phyloP scores from a whole-genome alignment of 1,140 invertebrate species.

The Orussus abietinus region DNA sequence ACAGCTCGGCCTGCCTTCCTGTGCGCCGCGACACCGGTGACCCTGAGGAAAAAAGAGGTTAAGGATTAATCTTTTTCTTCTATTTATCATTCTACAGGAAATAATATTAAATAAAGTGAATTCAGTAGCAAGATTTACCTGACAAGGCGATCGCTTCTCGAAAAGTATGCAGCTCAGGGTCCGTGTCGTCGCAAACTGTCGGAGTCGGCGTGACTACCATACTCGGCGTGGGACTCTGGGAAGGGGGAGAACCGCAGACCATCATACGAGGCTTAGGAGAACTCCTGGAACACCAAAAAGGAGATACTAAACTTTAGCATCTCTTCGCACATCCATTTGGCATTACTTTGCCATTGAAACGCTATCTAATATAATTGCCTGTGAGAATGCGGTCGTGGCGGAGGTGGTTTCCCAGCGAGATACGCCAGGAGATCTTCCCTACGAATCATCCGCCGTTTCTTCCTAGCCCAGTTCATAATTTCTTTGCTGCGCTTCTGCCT shows the following conservation, averaged over 20 bases:
- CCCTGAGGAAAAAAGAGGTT: conserved; percentile 25
- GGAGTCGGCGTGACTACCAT: conserved; percentile 47
- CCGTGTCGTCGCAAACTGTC: conserved; percentile 49
- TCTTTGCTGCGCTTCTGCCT: conserved; percentile 72
- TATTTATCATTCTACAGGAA: too few relatives aligned
- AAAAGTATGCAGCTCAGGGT: conserved; percentile 68
- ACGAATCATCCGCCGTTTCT: conserved; percentile 68
- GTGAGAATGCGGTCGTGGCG: conserved; percentile 54
- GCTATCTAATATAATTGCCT: conserved; percentile 32
- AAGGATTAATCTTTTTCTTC: conserved; percentile 1
- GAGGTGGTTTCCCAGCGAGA: conserved; percentile 68
- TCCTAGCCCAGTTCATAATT: conserved; percentile 72
- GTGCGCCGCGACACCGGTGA: conserved; percentile 44
- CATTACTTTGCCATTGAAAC: background rate
- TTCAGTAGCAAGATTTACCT: conserved; percentile 44
- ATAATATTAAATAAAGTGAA: conserved; percentile 6
- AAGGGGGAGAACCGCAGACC: conserved; percentile 50
- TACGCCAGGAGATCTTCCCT: conserved; percentile 77
- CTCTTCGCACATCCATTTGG: background rate
- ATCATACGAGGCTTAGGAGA: conserved; percentile 56
- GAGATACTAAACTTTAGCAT: conserved; percentile 2
- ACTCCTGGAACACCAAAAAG: conserved; percentile 38
- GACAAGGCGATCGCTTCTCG: conserved; percentile 69
- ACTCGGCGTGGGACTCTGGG: conserved; percentile 48
- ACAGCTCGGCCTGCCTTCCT: conserved; percentile 61